phyloP scores from a whole-genome alignment of 1,140 invertebrate genomes.

The Drosophila subobscura region DNA sequence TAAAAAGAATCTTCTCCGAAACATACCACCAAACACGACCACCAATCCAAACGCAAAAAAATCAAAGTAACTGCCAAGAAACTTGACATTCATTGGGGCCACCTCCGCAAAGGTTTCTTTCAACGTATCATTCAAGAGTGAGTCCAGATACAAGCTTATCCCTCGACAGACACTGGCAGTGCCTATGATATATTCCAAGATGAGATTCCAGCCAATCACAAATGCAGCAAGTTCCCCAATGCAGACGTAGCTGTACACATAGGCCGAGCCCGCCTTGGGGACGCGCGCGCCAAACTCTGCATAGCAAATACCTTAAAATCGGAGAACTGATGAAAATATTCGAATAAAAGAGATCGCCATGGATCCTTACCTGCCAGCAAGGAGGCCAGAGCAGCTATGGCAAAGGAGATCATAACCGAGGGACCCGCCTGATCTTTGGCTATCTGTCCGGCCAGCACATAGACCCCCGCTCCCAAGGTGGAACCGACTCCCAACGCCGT shows the following conservation, averaged over 20 bases:
- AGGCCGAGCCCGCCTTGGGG: conserved; percentile 93
- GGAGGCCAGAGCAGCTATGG: conserved; percentile 93
- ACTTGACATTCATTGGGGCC: conserved; percentile 85
- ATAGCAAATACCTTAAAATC: conserved; percentile 89
- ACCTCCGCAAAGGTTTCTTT: conserved; percentile 80
- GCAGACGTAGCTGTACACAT: conserved; percentile 94
- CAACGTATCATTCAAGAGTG: conserved; percentile 85
- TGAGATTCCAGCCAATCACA: conserved; percentile 94
- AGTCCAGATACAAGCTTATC: conserved; percentile 91
- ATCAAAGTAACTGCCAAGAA: conserved; percentile 88
- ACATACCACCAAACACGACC: conserved; percentile 85
- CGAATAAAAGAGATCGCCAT: too few relatives aligned
- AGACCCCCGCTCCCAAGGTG: conserved; percentile 94
- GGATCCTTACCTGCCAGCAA: conserved; percentile 88
- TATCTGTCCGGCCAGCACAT: conserved; percentile 94
- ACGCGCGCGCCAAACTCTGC: conserved; percentile 95
- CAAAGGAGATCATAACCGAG: conserved; percentile 91
- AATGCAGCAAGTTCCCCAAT: conserved; percentile 93
- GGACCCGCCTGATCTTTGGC: conserved; percentile 91
- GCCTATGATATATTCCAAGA: conserved; percentile 95
- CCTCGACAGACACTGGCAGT: conserved; percentile 93
- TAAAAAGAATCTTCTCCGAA: too few relatives aligned
- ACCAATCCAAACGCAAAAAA: conserved; percentile 87
- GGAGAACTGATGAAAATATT: neutral
- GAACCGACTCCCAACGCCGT: conserved; percentile 92